phyloP scores from a whole-genome alignment of 2,888 invertebrate genomes.

The Ommatoiulus sabulosus region DNA sequence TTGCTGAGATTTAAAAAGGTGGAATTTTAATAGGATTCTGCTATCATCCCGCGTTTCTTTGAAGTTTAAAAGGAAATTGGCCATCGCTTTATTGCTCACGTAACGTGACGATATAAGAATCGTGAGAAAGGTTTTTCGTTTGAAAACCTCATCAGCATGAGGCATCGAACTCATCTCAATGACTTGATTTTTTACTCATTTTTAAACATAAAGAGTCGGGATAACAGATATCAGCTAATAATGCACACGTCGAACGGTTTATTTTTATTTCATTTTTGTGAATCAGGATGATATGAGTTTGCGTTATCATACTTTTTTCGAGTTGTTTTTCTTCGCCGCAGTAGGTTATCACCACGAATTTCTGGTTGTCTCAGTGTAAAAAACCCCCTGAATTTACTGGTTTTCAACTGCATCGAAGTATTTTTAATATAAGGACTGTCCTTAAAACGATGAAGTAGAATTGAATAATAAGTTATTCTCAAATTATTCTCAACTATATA shows the following conservation, averaged over 20 bases:
- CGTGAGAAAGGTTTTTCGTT: not conserved
- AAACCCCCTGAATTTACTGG: too few species aligned
- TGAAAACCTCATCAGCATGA: not conserved
- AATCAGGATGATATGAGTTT: not conserved
- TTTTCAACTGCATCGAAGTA: not conserved
- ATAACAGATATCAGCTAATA: not conserved
- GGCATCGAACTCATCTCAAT: constrained; percentile 28
- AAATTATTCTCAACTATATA: too few species aligned
- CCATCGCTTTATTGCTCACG: not conserved
- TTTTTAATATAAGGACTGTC: not conserved
- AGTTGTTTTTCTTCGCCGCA: not conserved
- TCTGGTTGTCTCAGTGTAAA: not conserved
- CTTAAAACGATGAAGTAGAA: too few species aligned
- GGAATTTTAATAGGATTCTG: not conserved
- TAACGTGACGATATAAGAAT: not conserved
- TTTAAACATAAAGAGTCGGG: not conserved
- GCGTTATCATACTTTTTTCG: not conserved
- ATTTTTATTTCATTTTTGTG: constrained; percentile 5
- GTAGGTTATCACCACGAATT: not conserved
- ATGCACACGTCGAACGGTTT: not conserved
- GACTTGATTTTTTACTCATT: not conserved
- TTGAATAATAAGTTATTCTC: too few species aligned
- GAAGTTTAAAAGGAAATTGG: not conserved
- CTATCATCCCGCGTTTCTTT: not conserved
- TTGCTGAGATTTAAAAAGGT: too few species aligned